Percentiles rank a stretch among this genome's conserved stretches.
These are phyloP conservation scores for Drosophila aff. DNA, from an alignment of 1,140 invertebrate species.

Conservation along the genomic window DNA sequence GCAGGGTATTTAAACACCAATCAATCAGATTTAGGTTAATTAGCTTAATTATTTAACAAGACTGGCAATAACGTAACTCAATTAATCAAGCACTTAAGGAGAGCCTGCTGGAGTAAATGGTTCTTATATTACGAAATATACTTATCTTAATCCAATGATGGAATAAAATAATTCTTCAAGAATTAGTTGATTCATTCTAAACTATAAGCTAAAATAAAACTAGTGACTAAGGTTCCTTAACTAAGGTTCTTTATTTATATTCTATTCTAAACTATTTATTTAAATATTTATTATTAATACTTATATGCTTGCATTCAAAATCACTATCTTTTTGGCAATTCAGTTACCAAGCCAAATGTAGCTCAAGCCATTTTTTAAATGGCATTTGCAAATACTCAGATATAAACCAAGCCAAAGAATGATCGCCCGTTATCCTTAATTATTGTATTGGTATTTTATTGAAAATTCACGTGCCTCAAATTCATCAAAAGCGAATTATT, in stretches of 20 bases:
- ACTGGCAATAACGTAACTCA: not conserved
- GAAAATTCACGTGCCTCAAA: constrained; percentile 40
- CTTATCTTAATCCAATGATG: not conserved
- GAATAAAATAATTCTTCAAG: no score
- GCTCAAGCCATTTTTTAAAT: not conserved
- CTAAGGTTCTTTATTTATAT: no score
- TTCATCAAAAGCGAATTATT: constrained; percentile 59
- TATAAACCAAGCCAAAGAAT: not conserved
- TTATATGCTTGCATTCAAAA: no score
- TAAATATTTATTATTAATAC: no score
- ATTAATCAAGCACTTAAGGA: constrained; percentile 1
- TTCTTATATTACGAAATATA: not conserved
- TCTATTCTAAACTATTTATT: no score
- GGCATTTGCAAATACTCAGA: not conserved
- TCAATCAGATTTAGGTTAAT: constrained; percentile 30
- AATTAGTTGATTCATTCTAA: not conserved
- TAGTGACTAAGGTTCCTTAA: no score
- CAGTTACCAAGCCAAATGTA: not conserved
- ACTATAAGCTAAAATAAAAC: not conserved
- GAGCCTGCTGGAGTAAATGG: not conserved
- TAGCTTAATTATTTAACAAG: constrained; percentile 2
- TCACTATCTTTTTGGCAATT: not conserved
- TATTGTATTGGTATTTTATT: constrained; percentile 39
- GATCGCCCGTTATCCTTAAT: constrained; percentile 8
- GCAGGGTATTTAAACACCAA: constrained; percentile 22